phyloP scores from a whole-genome alignment of 2,888 invertebrate species.

The Lysandra coridon region DNA sequence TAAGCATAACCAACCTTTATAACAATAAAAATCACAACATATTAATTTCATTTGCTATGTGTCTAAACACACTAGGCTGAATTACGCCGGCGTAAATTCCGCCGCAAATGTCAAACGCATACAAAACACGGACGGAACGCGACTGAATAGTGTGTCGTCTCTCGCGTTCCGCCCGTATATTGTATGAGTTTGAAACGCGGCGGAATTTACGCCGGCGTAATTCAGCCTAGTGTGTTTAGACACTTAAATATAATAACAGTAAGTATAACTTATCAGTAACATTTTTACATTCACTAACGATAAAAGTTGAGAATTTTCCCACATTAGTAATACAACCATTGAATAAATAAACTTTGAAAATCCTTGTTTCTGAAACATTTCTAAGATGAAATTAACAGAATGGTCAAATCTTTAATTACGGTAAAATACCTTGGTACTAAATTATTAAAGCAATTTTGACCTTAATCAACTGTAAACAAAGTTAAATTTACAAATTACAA shows the following conservation, averaged over 20 bases:
- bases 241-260: too few species aligned
- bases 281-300: not conserved
- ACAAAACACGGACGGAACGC: too few species aligned
- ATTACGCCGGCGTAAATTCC: too few species aligned
- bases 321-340: not conserved
- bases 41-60: not conserved
- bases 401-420: not conserved
- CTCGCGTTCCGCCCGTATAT: too few species aligned
- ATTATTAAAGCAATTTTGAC: not conserved
- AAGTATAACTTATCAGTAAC: too few species aligned
- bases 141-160: too few species aligned
- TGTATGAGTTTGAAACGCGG: too few species aligned
- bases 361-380: not conserved
- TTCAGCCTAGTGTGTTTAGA: too few species aligned
- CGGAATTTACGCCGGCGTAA: too few species aligned
- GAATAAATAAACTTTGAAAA: not conserved
- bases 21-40: conserved; percentile 6
- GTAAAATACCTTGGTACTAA: not conserved
- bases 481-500: not conserved
- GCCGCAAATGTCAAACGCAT: too few species aligned
- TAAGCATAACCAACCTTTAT: not conserved
- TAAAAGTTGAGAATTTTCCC: not conserved
- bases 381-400: not conserved
- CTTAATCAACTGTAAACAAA: not conserved
- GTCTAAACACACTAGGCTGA: too few species aligned